Percentiles rank a stretch among this genome's conserved stretches.
Evolutionary conservation across 2,797 vertebrate species (phyloP).

Genomic region (Apogon talboti): DNA sequence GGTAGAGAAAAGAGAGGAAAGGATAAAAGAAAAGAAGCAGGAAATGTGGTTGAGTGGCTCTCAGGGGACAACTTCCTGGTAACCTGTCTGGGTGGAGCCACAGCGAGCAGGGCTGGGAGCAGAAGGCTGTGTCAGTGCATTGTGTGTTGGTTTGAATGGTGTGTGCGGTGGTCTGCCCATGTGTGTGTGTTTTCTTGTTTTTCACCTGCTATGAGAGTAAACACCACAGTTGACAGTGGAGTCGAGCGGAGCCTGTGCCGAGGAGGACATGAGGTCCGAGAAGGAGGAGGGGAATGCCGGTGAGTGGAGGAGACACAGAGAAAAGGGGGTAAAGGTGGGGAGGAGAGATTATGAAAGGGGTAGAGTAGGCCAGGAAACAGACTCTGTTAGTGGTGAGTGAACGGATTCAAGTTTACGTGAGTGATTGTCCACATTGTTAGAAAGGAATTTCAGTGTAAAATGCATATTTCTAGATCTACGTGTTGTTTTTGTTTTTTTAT

Average conservation of each 20-base stretch:
- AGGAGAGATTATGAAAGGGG: conserved; percentile 1
- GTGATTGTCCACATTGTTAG: conserved; percentile 9
- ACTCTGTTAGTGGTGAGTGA: conserved; percentile 6
- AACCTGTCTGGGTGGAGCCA: conserved; percentile 81
- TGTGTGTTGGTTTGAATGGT: conserved; percentile 58
- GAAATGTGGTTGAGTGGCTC: conserved; percentile 44
- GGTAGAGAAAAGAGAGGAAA: conserved; percentile 22
- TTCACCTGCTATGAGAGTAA: conserved; percentile 78
- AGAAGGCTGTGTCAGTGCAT: conserved; percentile 38
- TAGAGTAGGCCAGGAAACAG: background rate
- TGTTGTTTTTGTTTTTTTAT: background rate
- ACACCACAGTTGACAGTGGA: conserved; percentile 78
- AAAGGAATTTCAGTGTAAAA: conserved; percentile 33
- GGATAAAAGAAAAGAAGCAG: conserved; percentile 32
- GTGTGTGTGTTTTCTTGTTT: conserved; percentile 28
- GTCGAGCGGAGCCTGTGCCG: conserved; percentile 70
- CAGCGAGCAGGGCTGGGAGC: conserved; percentile 57
- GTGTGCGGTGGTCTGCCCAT: conserved; percentile 29
- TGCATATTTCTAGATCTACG: background rate
- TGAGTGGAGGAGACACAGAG: conserved; percentile 64
- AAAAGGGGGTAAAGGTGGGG: background rate
- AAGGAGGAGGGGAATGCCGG: conserved; percentile 81
- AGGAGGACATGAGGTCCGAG: conserved; percentile 81
- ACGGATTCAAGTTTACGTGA: conserved; percentile 26
- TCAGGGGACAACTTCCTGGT: conserved; percentile 66